A percentile compares a stretch with the other conserved stretches of the same genome.
phyloP scores from a whole-genome alignment of 2,797 vertebrate genomes.

The Xenentodon cancila region DNA sequence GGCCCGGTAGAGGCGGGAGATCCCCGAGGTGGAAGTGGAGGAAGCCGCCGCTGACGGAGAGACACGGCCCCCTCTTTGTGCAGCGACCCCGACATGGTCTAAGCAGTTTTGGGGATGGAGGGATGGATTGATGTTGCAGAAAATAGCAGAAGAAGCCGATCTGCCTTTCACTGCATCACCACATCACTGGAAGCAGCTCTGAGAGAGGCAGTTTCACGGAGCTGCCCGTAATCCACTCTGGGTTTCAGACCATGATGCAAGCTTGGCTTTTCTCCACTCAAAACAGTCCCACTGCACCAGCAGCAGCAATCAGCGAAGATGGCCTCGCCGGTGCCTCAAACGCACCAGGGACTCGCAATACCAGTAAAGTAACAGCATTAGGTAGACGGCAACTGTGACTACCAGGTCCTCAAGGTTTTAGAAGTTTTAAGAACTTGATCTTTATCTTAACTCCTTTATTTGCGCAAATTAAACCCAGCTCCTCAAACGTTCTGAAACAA shows the following conservation, averaged over 20 bases:
- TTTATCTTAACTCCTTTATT: too few species aligned
- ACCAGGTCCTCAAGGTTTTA: too few species aligned
- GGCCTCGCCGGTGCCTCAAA: not conserved
- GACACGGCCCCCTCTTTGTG: not conserved
- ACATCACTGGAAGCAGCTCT: slow-evolving; percentile 1
- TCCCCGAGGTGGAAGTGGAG: not conserved
- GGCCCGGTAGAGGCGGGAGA: not conserved
- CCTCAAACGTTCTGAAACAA: too few species aligned
- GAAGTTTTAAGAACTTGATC: too few species aligned
- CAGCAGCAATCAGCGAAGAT: slow-evolving; percentile 5
- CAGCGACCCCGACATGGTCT: too few species aligned
- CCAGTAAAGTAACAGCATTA: too few species aligned
- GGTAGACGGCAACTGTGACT: too few species aligned
- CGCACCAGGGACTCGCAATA: not conserved
- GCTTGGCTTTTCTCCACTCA: slow-evolving; percentile 16
- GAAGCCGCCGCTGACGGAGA: not conserved
- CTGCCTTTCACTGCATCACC: slow-evolving; percentile 16
- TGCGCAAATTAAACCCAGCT: too few species aligned
- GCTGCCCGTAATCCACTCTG: slow-evolving; percentile 37
- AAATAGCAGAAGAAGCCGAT: slow-evolving; percentile 11
- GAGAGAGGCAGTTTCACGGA: slow-evolving; percentile 5
- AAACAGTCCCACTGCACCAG: too few species aligned
- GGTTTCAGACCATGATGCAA: slow-evolving; percentile 38
- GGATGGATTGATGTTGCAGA: too few species aligned
- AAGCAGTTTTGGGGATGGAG: too few species aligned